phyloP scores from a whole-genome alignment of 2,113 vertebrate genomes.

The Zapus hudsonius region DNA sequence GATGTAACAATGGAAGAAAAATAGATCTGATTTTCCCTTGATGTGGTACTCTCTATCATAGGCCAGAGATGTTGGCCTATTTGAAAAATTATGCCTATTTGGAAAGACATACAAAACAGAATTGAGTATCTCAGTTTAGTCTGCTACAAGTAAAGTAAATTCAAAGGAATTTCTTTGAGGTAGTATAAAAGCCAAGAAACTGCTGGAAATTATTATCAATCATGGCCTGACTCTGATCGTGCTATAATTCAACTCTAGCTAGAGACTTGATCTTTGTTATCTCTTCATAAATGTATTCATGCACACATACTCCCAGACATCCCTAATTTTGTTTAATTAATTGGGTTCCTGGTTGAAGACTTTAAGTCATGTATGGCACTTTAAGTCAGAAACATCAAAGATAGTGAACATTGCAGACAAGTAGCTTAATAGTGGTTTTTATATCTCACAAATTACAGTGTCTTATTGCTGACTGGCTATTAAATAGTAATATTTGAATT shows the following conservation, averaged over 20 bases:
- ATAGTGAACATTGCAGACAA: constrained; percentile 3
- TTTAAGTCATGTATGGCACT: constrained; percentile 22
- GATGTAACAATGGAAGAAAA: constrained; percentile 57
- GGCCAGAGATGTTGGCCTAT: constrained; percentile 40
- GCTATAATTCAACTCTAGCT: not conserved
- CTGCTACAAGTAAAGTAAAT: constrained; percentile 39
- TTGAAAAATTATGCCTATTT: constrained; percentile 59
- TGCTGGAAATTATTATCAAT: constrained; percentile 61
- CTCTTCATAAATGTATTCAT: constrained; percentile 31
- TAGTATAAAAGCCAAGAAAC: constrained; percentile 42
- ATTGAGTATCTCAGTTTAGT: constrained; percentile 29
- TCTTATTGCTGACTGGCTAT: constrained; percentile 49
- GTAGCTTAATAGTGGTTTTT: constrained; percentile 59
- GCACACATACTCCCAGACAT: not conserved
- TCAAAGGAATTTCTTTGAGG: constrained; percentile 61
- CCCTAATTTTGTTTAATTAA: constrained; percentile 58
- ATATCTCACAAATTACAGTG: constrained; percentile 58
- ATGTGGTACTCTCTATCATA: constrained; percentile 44
- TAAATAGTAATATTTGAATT: constrained; percentile 50
- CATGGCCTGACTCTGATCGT: constrained; percentile 43
- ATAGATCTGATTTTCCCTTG: constrained; percentile 39
- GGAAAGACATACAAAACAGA: constrained; percentile 47
- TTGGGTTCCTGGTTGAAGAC: constrained; percentile 47
- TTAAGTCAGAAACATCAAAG: constrained; percentile 63
- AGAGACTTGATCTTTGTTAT: constrained; percentile 50